Evolutionary conservation across 2,113 vertebrate genomes (phyloP).

Genomic region (Scalopus aquaticus): DNA sequence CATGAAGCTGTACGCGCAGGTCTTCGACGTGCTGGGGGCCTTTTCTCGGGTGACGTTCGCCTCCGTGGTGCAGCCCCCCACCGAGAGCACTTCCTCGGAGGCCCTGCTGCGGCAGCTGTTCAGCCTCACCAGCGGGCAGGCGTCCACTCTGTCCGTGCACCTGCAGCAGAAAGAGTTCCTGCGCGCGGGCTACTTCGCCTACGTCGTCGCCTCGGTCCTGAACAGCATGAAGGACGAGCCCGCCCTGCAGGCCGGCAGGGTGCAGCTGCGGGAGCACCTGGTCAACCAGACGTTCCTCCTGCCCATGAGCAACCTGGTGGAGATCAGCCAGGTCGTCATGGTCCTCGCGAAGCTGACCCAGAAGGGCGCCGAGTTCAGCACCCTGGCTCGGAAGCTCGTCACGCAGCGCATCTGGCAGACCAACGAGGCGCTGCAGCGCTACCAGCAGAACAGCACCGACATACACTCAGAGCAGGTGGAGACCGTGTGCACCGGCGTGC

Average conservation of each 20-base stretch:
- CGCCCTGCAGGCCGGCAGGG: neutral
- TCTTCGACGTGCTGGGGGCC: constrained; percentile 70
- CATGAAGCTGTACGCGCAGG: constrained; percentile 74
- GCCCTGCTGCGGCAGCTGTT: constrained; percentile 41
- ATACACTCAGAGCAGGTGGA: constrained; percentile 76
- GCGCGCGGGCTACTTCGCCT: constrained; percentile 73
- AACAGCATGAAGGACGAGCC: constrained; percentile 56
- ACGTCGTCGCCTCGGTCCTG: constrained; percentile 77
- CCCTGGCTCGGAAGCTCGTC: constrained; percentile 19
- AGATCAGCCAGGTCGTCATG: constrained; percentile 80
- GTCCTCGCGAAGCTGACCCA: constrained; percentile 76
- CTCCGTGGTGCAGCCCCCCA: constrained; percentile 2
- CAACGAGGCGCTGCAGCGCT: constrained; percentile 15
- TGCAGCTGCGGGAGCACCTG: constrained; percentile 70
- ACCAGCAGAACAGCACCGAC: neutral
- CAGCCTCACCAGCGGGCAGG: neutral
- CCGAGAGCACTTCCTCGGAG: rapidly evolving
- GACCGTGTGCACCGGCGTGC: constrained; percentile 78
- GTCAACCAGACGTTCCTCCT: constrained; percentile 68
- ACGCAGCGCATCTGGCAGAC: constrained; percentile 67
- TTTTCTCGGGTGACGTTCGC: constrained; percentile 77
- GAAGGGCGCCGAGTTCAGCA: constrained; percentile 36
- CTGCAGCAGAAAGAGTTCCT: constrained; percentile 66
- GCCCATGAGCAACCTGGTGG: constrained; percentile 7
- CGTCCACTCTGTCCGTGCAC: neutral